phyloP scores from a whole-genome alignment of 1,140 invertebrate species.

The Drosophila littoralis region DNA sequence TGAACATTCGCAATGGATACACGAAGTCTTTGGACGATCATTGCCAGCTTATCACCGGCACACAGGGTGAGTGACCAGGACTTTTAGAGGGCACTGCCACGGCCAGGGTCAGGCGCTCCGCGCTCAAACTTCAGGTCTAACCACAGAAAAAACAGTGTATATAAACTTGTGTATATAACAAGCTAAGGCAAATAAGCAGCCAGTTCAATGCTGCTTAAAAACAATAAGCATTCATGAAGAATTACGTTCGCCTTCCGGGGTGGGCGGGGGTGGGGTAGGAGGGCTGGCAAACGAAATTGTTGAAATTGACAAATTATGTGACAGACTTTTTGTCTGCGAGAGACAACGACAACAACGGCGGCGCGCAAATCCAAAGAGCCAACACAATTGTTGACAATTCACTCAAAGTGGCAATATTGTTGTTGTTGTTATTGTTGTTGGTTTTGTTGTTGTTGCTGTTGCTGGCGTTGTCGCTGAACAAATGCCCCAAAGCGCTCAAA shows the following conservation, averaged over 20 bases:
- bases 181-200: conserved; percentile 32
- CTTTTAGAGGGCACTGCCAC: background rate
- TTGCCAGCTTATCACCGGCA: conserved; percentile 67
- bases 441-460: conserved; percentile 39
- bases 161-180: conserved; percentile 2
- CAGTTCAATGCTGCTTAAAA: conserved; percentile 41
- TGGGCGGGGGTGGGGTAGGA: background rate
- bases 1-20: conserved; percentile 66
- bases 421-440: conserved; percentile 18
- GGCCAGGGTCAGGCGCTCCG: conserved; percentile 15
- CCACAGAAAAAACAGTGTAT: conserved; percentile 2
- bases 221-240: conserved; percentile 67
- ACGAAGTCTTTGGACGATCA: conserved; percentile 70
- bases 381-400: conserved; percentile 82
- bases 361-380: conserved; percentile 74
- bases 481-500: conserved; percentile 80
- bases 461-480: conserved; percentile 69
- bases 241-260: conserved; percentile 59
- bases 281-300: conserved; percentile 53
- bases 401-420: conserved; percentile 62
- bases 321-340: conserved; percentile 72
- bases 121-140: no score
- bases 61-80: conserved; percentile 59
- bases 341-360: conserved; percentile 25
- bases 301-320: conserved; percentile 81